Base-by-base conservation (phyloP, 2,113 vertebrate genomes). In the Todiramphus saurophagus region DNA sequence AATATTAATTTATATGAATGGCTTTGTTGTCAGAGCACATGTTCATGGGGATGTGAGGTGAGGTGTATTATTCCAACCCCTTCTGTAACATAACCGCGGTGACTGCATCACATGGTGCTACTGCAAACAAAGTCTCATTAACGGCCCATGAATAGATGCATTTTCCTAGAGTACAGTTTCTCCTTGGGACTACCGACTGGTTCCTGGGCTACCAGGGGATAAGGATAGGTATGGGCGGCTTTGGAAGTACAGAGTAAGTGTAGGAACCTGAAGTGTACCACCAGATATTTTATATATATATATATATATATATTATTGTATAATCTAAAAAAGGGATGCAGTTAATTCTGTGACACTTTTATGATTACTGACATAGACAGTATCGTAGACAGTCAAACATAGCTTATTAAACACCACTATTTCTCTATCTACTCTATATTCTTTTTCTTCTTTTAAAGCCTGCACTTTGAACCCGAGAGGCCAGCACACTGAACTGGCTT, bases 61-160 rank as follows among this genome's bases (percentile, higher is more conserved):
- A 1, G 2, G 93, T 79, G 93, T 87, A 84, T 91, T 96, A 89
- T 93, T 92, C 67, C 89, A 81, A 48, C 20, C 53, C 69, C 41
- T 89, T 89, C 89, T 79, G 96, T 91, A 95, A 93, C 94, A 91
- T 51, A 92, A 94, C 80, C 56, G 5, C 1, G 1, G 75, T 35
- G 75, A 66, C 90, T 62, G 83, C 6, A 20, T 94, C 93, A 96
- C 95, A 94, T 72, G 94, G 74, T 72, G 93, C 93, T 72, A 95
- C 80, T 82, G 93, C 96, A 94, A 95, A 95, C 87, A 89, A 78
- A 89, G 89, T 91, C 94, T 92, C 9, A 0, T 89, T 95, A 96
- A 84, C 94, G 91, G 89, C 53, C 91, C 94, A 75, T 94, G 93
- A 96, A 95, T 68, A 93, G 87, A 94, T 73, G 83, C 91, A 87